phyloP scores from a whole-genome alignment of 2,797 vertebrate genomes.

The Sternotherus odoratus region DNA sequence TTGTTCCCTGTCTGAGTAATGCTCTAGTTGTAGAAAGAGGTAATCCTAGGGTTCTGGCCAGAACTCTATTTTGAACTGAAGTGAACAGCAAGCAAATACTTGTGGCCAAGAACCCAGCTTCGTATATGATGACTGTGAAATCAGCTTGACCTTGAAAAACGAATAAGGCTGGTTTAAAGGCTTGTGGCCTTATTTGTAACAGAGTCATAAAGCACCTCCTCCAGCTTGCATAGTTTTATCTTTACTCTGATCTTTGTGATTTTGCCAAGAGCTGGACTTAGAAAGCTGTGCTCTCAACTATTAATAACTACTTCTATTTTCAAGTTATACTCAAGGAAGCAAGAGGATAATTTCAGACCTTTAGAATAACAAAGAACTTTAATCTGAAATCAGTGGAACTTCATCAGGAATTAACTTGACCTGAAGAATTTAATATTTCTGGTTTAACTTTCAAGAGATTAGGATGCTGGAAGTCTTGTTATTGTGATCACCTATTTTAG shows the following conservation, averaged over 20 bases:
- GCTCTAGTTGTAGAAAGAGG: background rate
- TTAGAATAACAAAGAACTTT: background rate
- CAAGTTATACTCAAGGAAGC: background rate
- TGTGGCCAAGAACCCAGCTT: background rate
- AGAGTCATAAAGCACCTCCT: background rate
- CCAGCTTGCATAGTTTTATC: background rate
- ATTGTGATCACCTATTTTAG: background rate
- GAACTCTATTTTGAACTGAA: slow-evolving; percentile 24
- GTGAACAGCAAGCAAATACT: background rate
- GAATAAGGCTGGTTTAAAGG: background rate
- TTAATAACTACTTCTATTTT: slow-evolving; percentile 9
- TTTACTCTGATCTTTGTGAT: background rate
- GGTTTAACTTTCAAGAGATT: background rate
- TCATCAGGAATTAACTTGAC: background rate
- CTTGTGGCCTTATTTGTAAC: background rate
- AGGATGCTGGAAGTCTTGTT: background rate
- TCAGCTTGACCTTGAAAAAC: background rate
- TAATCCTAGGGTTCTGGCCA: background rate
- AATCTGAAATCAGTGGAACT: background rate
- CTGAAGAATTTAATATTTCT: background rate
- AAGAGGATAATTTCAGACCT: background rate
- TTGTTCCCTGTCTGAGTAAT: background rate
- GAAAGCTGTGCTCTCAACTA: slow-evolving; percentile 4
- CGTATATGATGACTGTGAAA: background rate
- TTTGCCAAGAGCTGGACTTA: slow-evolving; percentile 17